phyloP scores from a whole-genome alignment of 2,113 vertebrate species.

The Platysternon megacephalum region DNA sequence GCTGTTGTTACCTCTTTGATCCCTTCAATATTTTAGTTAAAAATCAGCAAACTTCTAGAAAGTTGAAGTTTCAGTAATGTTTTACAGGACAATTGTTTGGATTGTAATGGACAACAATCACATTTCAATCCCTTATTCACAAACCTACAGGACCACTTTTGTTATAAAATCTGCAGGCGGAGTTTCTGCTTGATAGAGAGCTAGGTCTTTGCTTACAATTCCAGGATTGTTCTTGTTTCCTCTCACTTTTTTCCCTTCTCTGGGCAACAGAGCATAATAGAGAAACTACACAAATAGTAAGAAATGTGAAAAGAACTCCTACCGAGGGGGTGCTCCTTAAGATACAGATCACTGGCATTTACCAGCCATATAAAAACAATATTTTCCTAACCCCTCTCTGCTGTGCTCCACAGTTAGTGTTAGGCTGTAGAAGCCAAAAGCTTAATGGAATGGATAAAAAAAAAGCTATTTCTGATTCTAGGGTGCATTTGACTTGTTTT shows the following conservation, averaged over 20 bases:
- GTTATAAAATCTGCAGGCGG: conserved; percentile 23
- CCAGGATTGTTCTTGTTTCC: conserved; percentile 68
- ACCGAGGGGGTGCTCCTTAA: conserved; percentile 18
- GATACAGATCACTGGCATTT: conserved; percentile 62
- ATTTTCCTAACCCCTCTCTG: conserved; percentile 61
- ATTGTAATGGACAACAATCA: conserved; percentile 60
- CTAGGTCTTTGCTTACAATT: conserved; percentile 55
- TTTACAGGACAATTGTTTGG: conserved; percentile 21
- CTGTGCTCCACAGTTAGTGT: conserved; percentile 26
- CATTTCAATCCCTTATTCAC: conserved; percentile 49
- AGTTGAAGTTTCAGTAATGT: background rate
- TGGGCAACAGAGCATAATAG: conserved; percentile 44
- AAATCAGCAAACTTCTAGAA: conserved; percentile 5
- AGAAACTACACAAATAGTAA: conserved; percentile 19
- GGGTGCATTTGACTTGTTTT: background rate
- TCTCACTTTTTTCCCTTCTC: background rate
- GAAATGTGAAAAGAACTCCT: conserved; percentile 51
- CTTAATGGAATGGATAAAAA: background rate
- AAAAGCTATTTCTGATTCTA: background rate
- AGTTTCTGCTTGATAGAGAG: conserved; percentile 37
- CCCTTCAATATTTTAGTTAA: background rate
- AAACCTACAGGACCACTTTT: conserved; percentile 24
- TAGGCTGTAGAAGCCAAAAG: conserved; percentile 33
- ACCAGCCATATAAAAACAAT: conserved; percentile 61
- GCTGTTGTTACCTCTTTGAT: background rate